Percentiles rank a stretch among this genome's conserved stretches.
Evolutionary conservation across 1,140 invertebrate species (phyloP).

Genomic region (Camponotus pennsylvanicus): DNA sequence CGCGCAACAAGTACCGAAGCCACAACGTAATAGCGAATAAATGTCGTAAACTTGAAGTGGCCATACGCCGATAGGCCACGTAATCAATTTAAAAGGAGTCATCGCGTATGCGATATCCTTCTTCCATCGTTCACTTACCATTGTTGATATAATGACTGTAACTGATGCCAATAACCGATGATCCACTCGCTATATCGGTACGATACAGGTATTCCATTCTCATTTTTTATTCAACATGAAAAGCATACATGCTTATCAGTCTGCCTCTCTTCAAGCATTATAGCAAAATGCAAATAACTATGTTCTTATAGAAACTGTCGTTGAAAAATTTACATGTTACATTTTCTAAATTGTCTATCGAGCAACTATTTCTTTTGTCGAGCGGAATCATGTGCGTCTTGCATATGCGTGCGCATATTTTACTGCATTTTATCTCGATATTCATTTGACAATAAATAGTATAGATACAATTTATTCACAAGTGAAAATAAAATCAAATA

Average conservation of each 20-base stretch:
- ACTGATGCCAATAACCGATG: conserved; percentile 20
- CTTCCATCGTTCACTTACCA: conserved; percentile 16
- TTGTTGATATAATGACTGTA: conserved; percentile 21
- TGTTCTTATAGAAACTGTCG: not conserved
- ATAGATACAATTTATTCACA: too few species aligned
- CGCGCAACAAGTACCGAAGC: conserved; percentile 2
- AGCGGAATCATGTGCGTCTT: too few species aligned
- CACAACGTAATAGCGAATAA: not conserved
- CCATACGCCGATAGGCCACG: conserved; percentile 67
- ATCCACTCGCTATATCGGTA: not conserved
- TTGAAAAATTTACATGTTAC: conserved; percentile 3
- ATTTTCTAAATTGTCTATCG: not conserved
- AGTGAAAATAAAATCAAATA: too few species aligned
- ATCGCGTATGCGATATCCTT: conserved; percentile 59
- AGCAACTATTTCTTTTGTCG: too few species aligned
- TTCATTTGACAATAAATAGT: too few species aligned
- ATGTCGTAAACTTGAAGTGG: conserved; percentile 49
- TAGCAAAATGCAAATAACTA: conserved; percentile 1
- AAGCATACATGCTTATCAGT: not conserved
- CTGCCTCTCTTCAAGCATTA: not conserved
- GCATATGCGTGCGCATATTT: too few species aligned
- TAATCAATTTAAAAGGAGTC: conserved; percentile 40
- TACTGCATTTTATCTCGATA: too few species aligned
- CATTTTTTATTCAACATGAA: conserved; percentile 30
- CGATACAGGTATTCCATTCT: not conserved